phyloP scores from a whole-genome alignment of 2,113 vertebrate genomes.

The Oreotrochilus melanogaster region DNA sequence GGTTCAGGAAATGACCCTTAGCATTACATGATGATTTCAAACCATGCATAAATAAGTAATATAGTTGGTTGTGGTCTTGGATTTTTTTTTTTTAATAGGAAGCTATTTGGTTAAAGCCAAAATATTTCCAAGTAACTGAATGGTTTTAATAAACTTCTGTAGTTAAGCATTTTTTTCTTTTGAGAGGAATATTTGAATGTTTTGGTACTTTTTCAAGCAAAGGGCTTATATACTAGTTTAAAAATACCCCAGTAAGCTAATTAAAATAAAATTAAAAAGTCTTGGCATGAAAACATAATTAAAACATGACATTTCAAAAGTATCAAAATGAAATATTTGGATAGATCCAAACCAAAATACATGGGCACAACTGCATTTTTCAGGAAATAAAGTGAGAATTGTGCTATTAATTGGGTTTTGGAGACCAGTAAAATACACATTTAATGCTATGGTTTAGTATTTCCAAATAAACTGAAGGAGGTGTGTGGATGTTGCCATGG shows the following conservation, averaged over 20 bases:
- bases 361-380: not conserved
- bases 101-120: not conserved
- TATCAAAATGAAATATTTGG: conserved; percentile 5
- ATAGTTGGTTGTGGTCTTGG: not conserved
- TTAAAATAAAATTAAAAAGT: not conserved
- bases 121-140: not conserved
- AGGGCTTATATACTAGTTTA: not conserved
- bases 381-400: not conserved
- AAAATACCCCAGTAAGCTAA: conserved; percentile 13
- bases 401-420: not conserved
- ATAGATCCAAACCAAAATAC: not conserved
- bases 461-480: not conserved
- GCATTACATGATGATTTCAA: not conserved
- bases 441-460: not conserved
- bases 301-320: conserved; percentile 4
- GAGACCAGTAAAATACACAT: not conserved
- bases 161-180: not conserved
- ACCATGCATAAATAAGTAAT: not conserved
- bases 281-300: not conserved
- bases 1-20: not conserved
- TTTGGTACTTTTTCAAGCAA: conserved; percentile 29
- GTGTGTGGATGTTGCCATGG: not conserved
- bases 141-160: not conserved
- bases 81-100: not conserved
- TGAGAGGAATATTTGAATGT: not conserved